Base-by-base conservation (phyloP, 1,140 invertebrate species). In the Pygmarrhopalites habei region DNA sequence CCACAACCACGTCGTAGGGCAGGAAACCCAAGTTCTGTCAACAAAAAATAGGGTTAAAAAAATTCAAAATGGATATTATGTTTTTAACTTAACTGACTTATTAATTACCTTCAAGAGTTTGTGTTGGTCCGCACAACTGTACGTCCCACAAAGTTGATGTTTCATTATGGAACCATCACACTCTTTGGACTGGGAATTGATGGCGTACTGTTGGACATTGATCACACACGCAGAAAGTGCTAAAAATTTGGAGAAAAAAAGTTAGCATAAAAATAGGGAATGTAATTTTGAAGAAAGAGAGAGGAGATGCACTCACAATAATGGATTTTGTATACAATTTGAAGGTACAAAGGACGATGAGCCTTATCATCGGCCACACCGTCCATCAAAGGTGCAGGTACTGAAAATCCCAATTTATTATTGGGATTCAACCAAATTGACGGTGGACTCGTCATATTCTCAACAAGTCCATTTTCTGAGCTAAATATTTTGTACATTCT, bases 401-500 rank as follows among this genome's bases (percentile, higher is more conserved):
- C 5, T 35, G 32, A 35, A 19, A 56, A 56, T 2, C 53, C 53
- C 25, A 56, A 12, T 41, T 41, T 30, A 21, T 55, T 55, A 10
- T 7, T 23, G 10, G 51, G 51, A 5, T 28, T 10, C 5, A 21
- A 19, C 53, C 53, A 56, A 4, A 56, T 30, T 12, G 53, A 35
- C 12, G 53, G 29, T 2, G 29, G 12, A 41, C 39, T 7, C 19
- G 53, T 30, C 3, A 10, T 41, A 12, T 30, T 30, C 4, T 55
- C n/a, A n/a, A n/a, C n/a, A n/a, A n/a, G n/a, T n/a, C 26, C 15
- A 12, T 19, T 5, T 30, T 7, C 29, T 35, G 29, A n/a, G 14
- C 21, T 53, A 53, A 53, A 41, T 14, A 35, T 26, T 35, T 35
- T 56, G 53, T 35, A 35, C 53, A 56, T 56, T 15, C 30, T 17